Evolutionary conservation across 2,888 invertebrate species (phyloP), one percentile per base, ranked within the genome.

Genomic region (Ischnus inquisitorius): DNA sequence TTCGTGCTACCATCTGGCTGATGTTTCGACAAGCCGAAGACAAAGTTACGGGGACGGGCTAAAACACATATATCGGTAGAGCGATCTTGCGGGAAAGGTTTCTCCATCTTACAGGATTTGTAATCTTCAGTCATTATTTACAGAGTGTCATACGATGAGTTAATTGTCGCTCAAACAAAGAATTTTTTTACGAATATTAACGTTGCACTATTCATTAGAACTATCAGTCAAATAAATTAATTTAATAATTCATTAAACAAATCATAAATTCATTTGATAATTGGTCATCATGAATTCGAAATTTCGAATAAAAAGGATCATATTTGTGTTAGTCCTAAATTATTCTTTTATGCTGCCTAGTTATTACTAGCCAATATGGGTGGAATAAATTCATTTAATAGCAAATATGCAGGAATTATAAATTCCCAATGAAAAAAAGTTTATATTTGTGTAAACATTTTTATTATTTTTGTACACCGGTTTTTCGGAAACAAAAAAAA

Each of bases 1-100:
- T 43, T 57, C 48, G 72, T 74, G 57, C 72, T 57, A 19, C 65
- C 72, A 57, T 65, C 43, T 54, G 43, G 1, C 28, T 19, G 39
- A 19, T 22, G 5, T 22, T 14, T 41, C 28, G 62, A 41, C 43
- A 71, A 57, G 12, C 34, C 54, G 19, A 22, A n/a, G 57, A 22
- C 6, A 16, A 34, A 62, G 62, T 34, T 14, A 62, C 6, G 8
- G 10, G n/a, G 16, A 62, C 16, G 8, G 34, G 6, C 12, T 39
- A 8, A 34, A 8, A 39, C 5, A 48, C 1, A 48, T 14, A 48
- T 39, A 39, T 16, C 62, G 28, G n/a, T 16, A 62, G n/a, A 39
- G n/a, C 34, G 8, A 62, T 62, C 6, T 62, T 34, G 34, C 34
- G 8, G 5, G 2, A 1, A 8, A 46, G 57, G 3, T 57, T 25